phyloP scores from a whole-genome alignment of 2,888 invertebrate species.

The Nomada hirtipes region DNA sequence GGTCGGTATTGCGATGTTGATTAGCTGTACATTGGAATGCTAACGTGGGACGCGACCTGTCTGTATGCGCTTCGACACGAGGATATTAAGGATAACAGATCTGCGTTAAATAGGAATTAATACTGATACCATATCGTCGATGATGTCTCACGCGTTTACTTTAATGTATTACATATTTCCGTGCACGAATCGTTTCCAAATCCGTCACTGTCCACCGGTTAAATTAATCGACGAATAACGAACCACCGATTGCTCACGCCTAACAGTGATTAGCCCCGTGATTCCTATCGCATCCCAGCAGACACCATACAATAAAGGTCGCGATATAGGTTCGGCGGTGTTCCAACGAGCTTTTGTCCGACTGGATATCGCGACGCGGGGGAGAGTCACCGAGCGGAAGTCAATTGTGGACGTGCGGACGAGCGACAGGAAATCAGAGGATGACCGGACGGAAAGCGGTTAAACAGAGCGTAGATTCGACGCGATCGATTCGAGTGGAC shows the following conservation, averaged over 20 bases:
- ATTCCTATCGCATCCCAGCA: background rate
- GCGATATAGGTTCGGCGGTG: slow-evolving; percentile 5
- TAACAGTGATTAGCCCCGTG: background rate
- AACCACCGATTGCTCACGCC: no score
- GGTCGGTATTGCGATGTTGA: slow-evolving; percentile 40
- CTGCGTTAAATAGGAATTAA: no score
- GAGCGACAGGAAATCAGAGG: slow-evolving; percentile 75
- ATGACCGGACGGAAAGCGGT: slow-evolving; percentile 76
- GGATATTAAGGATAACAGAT: background rate
- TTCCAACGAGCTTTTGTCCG: slow-evolving; percentile 54
- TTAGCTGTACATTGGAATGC: slow-evolving; percentile 37
- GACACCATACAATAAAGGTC: background rate
- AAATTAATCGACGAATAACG: no score
- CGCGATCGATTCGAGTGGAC: slow-evolving; percentile 45
- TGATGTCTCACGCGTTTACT: no score
- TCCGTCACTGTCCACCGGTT: no score
- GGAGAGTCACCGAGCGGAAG: slow-evolving; percentile 68
- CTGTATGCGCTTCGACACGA: background rate
- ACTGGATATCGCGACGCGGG: slow-evolving; percentile 11
- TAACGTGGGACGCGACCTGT: background rate
- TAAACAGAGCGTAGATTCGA: slow-evolving; percentile 76
- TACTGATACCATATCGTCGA: no score
- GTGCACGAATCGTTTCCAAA: no score
- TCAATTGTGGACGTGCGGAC: slow-evolving; percentile 70
- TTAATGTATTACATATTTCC: no score